phyloP scores from a whole-genome alignment of 2,797 vertebrate species.

The Otus scops region DNA sequence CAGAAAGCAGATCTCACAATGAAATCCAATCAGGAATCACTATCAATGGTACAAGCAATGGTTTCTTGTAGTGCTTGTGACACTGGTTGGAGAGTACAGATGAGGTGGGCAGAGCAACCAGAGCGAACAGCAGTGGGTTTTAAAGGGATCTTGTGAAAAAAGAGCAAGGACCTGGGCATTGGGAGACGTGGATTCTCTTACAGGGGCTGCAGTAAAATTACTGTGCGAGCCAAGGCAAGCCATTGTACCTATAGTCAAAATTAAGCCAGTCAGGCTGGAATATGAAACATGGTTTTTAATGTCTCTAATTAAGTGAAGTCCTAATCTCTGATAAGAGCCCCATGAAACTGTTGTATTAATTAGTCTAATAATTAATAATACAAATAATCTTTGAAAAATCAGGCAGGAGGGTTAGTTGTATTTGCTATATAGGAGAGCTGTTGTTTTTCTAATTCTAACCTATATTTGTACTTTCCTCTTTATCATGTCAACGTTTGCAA shows the following conservation, averaged over 20 bases:
- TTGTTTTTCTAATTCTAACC: not conserved
- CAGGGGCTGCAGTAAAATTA: not conserved
- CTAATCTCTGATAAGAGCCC: not conserved
- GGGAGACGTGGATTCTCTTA: not conserved
- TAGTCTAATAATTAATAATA: not conserved
- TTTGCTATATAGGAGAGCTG: not conserved
- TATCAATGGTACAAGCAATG: not conserved
- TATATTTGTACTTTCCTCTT: constrained; percentile 11
- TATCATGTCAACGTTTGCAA: not conserved
- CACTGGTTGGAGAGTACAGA: not conserved
- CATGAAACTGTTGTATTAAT: not conserved
- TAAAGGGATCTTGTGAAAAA: not conserved
- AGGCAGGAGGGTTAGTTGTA: not conserved
- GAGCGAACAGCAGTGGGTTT: not conserved
- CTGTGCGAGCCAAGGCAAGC: not conserved
- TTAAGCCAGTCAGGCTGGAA: not conserved
- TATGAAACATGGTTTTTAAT: not conserved
- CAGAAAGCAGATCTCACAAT: not conserved
- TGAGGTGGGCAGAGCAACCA: not conserved
- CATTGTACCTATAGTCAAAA: not conserved
- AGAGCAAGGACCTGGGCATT: not conserved
- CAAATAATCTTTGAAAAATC: not conserved
- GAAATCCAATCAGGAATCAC: not conserved
- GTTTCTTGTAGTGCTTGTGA: not conserved
- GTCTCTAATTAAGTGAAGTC: not conserved